A percentile compares a stretch with the other conserved stretches of the same genome.
Evolutionary conservation across 2,888 invertebrate genomes (phyloP).

Genomic region (Eupithecia dodoneata): DNA sequence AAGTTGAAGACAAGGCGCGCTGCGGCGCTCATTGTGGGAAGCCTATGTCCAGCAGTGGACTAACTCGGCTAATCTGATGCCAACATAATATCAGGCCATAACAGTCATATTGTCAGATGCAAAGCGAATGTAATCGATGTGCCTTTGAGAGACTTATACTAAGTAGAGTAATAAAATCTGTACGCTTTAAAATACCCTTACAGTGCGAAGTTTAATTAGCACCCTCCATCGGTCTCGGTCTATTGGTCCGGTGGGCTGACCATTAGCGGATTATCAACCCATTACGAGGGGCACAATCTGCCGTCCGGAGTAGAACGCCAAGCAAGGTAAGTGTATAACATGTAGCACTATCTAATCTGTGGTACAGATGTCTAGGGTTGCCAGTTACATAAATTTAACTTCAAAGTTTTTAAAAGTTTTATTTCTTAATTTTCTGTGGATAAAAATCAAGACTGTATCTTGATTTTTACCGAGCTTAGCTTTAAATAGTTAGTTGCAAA

Average conservation of each 20-base stretch:
- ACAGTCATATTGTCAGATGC: no score
- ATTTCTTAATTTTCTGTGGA: no score
- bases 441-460: no score
- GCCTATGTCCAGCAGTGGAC: no score
- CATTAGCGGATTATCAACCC: conserved; percentile 33
- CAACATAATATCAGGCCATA: neutral
- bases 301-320: neutral
- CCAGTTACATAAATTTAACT: neutral
- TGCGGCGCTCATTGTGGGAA: no score
- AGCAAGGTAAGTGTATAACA: neutral
- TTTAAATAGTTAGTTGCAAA: no score
- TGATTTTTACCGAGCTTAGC: no score
- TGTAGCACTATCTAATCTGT: neutral
- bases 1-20: no score
- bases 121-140: neutral
- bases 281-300: conserved; percentile 17
- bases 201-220: conserved; percentile 5
- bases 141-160: neutral
- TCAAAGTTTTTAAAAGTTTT: neutral
- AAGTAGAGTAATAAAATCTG: neutral
- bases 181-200: neutral
- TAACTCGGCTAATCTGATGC: neutral
- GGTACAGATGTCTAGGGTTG: conserved; percentile 1
- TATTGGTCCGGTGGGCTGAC: conserved; percentile 20
- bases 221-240: conserved; percentile 8